Evolutionary conservation across 2,113 vertebrate genomes (phyloP).

Genomic region (Microcebus jonahi): DNA sequence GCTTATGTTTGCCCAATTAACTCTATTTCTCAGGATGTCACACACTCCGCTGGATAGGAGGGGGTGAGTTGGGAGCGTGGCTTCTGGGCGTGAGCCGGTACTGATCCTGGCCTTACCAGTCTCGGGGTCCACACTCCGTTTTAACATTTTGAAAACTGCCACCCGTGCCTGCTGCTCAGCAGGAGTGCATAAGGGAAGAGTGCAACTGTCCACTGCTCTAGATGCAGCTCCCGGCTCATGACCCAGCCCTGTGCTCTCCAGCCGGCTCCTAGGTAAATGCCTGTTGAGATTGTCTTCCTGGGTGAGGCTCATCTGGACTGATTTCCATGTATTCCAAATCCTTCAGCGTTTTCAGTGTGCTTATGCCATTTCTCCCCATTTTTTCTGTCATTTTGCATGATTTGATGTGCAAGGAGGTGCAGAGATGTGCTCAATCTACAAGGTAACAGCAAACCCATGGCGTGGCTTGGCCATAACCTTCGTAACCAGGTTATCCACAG

Average conservation of each 20-base stretch:
- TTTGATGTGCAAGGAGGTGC: background rate
- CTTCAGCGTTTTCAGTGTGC: background rate
- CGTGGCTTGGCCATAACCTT: background rate
- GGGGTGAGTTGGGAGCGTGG: background rate
- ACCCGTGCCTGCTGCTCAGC: background rate
- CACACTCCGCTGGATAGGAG: background rate
- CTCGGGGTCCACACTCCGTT: background rate
- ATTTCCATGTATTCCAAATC: background rate
- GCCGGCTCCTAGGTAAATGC: rapidly evolving
- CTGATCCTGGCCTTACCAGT: background rate
- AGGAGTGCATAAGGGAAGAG: background rate
- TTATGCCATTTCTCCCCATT: background rate
- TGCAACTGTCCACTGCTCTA: background rate
- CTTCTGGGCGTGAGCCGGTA: background rate
- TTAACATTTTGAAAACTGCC: background rate
- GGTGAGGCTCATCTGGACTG: background rate
- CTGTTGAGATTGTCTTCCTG: background rate
- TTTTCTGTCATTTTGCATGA: background rate
- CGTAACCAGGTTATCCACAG: background rate
- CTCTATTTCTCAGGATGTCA: background rate
- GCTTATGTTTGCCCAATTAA: background rate
- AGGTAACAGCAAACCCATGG: background rate
- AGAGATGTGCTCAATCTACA: background rate
- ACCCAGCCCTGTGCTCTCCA: no score
- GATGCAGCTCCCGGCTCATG: background rate